phyloP scores from a whole-genome alignment of 1,140 invertebrate genomes.

The Meloidogyne exigua region DNA sequence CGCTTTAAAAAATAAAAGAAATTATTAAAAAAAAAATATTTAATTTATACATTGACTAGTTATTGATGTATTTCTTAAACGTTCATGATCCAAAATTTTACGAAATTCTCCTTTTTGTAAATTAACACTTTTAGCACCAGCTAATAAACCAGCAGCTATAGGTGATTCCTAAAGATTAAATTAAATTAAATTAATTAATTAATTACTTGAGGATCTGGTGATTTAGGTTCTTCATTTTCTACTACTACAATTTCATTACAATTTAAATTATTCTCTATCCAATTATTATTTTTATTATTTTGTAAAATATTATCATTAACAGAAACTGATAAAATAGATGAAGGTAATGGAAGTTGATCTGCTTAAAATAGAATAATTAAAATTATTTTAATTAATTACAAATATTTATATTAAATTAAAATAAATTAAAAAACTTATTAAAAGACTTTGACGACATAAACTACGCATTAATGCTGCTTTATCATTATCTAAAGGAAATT shows the following conservation, averaged over 20 bases:
- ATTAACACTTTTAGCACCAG: slow-evolving; percentile 54
- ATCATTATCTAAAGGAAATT: slow-evolving; percentile 21
- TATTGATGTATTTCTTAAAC: slow-evolving; percentile 40
- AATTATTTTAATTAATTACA: not conserved
- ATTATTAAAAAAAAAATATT: slow-evolving; percentile 7
- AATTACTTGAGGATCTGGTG: slow-evolving; percentile 49
- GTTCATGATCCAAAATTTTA: slow-evolving; percentile 55
- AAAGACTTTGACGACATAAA: slow-evolving; percentile 24
- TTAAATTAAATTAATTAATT: not conserved
- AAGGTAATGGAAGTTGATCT: slow-evolving; percentile 2
- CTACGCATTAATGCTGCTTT: slow-evolving; percentile 26
- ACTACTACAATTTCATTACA: not conserved
- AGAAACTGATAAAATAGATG: slow-evolving; percentile 8
- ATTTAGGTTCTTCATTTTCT: slow-evolving; percentile 27
- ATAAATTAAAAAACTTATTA: not conserved
- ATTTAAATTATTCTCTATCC: not conserved
- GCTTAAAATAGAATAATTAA: not conserved
- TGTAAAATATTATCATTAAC: slow-evolving; percentile 11
- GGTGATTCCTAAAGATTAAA: slow-evolving; percentile 44
- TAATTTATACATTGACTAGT: not conserved
- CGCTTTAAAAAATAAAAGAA: slow-evolving; percentile 7
- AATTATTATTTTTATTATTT: not conserved
- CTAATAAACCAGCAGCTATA: slow-evolving; percentile 56
- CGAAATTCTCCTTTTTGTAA: slow-evolving; percentile 48
- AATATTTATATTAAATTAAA: no score